phyloP scores from a whole-genome alignment of 2,797 vertebrate genomes.

The Sebastes taczanowskii region DNA sequence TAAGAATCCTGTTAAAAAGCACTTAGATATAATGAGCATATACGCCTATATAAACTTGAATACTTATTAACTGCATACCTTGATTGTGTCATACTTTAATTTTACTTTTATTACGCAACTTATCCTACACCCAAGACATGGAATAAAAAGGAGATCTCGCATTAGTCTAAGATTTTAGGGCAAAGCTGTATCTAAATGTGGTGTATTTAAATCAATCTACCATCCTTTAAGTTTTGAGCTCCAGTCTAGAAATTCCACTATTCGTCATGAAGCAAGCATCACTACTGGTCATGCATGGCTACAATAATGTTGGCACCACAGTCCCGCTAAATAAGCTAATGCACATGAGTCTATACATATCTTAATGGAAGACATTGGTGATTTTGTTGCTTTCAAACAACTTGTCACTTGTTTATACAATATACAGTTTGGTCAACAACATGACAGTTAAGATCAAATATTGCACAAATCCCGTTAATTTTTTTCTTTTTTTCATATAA shows the following conservation, averaged over 20 bases:
- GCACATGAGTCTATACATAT: conserved; percentile 99
- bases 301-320: conserved; percentile 87
- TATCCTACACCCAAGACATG: not conserved
- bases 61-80: conserved; percentile 3
- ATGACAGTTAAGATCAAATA: conserved; percentile 88
- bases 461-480: conserved; percentile 92
- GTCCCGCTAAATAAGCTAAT: conserved; percentile 94
- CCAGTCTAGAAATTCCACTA: conserved; percentile 59
- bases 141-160: conserved; percentile 18
- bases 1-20: conserved; percentile 10
- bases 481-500: not conserved
- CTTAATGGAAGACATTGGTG: conserved; percentile 99
- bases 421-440: conserved; percentile 88
- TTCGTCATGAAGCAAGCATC: conserved; percentile 87
- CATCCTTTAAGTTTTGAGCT: conserved; percentile 18
- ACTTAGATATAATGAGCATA: conserved; percentile 9
- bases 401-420: conserved; percentile 99
- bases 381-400: conserved; percentile 99
- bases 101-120: conserved; percentile 10
- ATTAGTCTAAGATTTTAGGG: conserved; percentile 18
- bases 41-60: not conserved
- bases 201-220: not conserved
- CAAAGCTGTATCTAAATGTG: conserved; percentile 20
- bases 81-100: conserved; percentile 1
- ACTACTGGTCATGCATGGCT: conserved; percentile 96